Evolutionary conservation across 2,888 invertebrate species (phyloP).

Genomic region (Galeopsomyia nigrocyanea): DNA sequence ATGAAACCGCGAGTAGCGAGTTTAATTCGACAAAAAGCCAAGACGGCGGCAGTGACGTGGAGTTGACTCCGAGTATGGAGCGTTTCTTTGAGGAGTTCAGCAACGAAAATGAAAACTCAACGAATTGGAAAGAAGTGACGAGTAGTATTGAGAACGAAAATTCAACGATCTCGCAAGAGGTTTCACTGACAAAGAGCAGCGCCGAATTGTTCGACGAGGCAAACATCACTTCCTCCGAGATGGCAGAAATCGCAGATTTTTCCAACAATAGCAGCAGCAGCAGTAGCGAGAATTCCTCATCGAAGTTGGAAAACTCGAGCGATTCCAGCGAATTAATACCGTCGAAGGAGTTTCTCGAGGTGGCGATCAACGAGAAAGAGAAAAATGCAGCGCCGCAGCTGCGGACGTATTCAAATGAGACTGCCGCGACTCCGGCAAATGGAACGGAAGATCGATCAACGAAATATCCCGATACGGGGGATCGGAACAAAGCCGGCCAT

Average conservation of each 20-base stretch:
- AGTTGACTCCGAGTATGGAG: not conserved
- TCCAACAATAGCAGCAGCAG: too few relatives aligned
- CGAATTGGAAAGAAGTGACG: too few relatives aligned
- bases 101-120: too few relatives aligned
- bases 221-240: too few relatives aligned
- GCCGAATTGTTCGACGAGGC: too few relatives aligned
- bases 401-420: constrained; percentile 42
- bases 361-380: not conserved
- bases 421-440: constrained; percentile 27
- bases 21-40: constrained; percentile 26
- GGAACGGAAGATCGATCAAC: constrained; percentile 41
- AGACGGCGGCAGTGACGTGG: not conserved
- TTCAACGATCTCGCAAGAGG: too few relatives aligned
- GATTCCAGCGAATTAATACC: constrained; percentile 11
- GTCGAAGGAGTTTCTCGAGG: not conserved
- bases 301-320: not conserved
- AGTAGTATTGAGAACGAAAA: too few relatives aligned
- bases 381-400: constrained; percentile 6
- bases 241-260: too few relatives aligned
- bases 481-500: not conserved
- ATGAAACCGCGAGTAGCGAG: constrained; percentile 2
- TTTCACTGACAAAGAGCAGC: too few relatives aligned
- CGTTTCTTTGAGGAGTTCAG: too few relatives aligned
- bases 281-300: too few relatives aligned
- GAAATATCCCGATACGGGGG: constrained; percentile 19